These are phyloP conservation scores for Beris chalybata DNA, from an alignment of 2,888 invertebrate species.

Conservation along the genomic window DNA sequence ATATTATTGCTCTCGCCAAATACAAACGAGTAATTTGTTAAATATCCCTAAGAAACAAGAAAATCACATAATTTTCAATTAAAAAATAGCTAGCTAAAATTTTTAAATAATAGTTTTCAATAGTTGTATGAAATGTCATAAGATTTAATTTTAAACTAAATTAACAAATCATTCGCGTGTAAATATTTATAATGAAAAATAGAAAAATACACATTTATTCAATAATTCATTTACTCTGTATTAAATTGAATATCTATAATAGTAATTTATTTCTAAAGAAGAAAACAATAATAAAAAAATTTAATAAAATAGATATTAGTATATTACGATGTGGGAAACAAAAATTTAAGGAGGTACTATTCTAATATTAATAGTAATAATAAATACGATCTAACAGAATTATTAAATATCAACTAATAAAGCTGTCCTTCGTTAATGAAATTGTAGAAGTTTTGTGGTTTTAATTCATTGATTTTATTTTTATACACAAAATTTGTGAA, in stretches of 20 bases:
- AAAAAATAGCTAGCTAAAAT: conserved; percentile 18
- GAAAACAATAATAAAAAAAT: conserved; percentile 2
- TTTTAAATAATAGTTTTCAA: conserved; percentile 6
- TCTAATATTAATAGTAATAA: not conserved
- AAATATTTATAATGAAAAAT: too few species aligned
- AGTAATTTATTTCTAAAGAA: not conserved
- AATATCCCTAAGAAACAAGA: not conserved
- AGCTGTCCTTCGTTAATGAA: conserved; percentile 2
- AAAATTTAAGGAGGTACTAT: not conserved
- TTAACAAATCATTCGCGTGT: not conserved
- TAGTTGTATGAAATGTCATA: conserved; percentile 1
- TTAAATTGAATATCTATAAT: too few species aligned
- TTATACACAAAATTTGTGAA: too few species aligned
- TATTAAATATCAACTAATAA: not conserved
- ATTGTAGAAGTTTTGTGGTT: conserved; percentile 10
- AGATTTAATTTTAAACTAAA: not conserved
- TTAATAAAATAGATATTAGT: not conserved
- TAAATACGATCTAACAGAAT: not conserved
- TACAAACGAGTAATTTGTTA: not conserved
- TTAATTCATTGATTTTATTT: not conserved
- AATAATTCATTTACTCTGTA: too few species aligned
- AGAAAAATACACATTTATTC: too few species aligned
- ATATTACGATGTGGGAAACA: too few species aligned
- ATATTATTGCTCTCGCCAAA: conserved; percentile 17
- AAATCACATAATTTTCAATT: conserved; percentile 2